Conservation (phyloP, 2,113 vertebrate species). For the Carassius auratus region DNA sequence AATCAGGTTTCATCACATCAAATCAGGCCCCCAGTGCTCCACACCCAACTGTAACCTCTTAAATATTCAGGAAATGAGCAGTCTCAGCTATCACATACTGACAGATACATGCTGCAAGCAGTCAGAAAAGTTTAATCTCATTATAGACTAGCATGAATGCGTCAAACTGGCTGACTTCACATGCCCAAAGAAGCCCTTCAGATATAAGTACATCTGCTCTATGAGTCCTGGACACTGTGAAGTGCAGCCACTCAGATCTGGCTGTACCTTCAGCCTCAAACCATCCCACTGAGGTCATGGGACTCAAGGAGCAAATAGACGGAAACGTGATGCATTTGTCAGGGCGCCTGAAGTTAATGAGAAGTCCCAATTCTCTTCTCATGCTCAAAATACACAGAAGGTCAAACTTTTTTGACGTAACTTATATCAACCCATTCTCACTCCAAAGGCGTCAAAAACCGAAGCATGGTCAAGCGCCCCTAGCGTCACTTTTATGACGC, state of each 20-base stretch:
- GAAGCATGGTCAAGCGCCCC: too few relatives aligned
- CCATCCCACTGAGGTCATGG: slow-evolving; percentile 12
- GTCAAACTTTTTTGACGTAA: background rate
- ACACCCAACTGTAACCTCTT: slow-evolving; percentile 37
- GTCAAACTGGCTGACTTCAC: slow-evolving; percentile 26
- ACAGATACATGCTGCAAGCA: slow-evolving; percentile 47
- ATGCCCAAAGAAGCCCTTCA: slow-evolving; percentile 37
- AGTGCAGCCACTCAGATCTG: slow-evolving; percentile 21
- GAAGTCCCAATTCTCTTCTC: background rate
- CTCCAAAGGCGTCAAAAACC: too few relatives aligned
- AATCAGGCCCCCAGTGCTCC: slow-evolving; percentile 7
- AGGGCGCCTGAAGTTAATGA: slow-evolving; percentile 27
- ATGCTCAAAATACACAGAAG: background rate
- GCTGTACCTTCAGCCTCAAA: slow-evolving; percentile 2
- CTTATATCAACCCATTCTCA: too few relatives aligned
- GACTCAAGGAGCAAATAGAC: slow-evolving; percentile 24
- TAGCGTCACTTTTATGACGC: too few relatives aligned
- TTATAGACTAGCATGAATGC: slow-evolving; percentile 40
- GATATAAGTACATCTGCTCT: slow-evolving; percentile 17
- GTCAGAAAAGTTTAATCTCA: slow-evolving; percentile 52
- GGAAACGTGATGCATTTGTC: slow-evolving; percentile 12
- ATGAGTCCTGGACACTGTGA: slow-evolving; percentile 4
- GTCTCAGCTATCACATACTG: slow-evolving; percentile 43
- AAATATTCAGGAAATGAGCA: slow-evolving; percentile 50
- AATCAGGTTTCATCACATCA: slow-evolving; percentile 47